phyloP scores from a whole-genome alignment of 2,797 vertebrate genomes.

The Ctenopoma kingsleyae region DNA sequence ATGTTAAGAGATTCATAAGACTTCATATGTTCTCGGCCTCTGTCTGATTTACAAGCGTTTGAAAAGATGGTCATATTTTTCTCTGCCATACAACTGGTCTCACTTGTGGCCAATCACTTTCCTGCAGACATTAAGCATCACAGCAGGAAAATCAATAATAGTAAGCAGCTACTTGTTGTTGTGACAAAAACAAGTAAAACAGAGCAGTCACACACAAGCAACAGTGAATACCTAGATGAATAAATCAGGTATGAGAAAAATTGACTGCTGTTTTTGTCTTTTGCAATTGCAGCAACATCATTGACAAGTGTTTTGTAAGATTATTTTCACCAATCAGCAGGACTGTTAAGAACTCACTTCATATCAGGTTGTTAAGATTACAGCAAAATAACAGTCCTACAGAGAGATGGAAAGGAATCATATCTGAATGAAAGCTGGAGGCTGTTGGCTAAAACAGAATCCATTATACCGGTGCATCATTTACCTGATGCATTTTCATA shows the following conservation, averaged over 20 bases:
- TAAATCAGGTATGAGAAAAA: slow-evolving; percentile 16
- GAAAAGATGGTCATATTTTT: slow-evolving; percentile 24
- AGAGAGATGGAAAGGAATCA: slow-evolving; percentile 29
- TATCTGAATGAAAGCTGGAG: slow-evolving; percentile 16
- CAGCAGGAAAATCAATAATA: slow-evolving; percentile 20
- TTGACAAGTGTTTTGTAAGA: slow-evolving; percentile 15
- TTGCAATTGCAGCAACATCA: slow-evolving; percentile 13
- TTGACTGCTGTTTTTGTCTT: slow-evolving; percentile 20
- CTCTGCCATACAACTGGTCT: slow-evolving; percentile 1
- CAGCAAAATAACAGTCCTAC: slow-evolving; percentile 10
- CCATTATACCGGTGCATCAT: slow-evolving; percentile 21
- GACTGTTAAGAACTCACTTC: slow-evolving; percentile 5
- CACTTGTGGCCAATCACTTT: slow-evolving; percentile 22
- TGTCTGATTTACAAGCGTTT: background rate
- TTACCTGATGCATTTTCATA: slow-evolving; percentile 33
- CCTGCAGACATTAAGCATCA: slow-evolving; percentile 6
- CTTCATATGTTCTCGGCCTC: background rate
- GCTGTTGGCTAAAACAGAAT: slow-evolving; percentile 11
- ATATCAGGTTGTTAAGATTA: slow-evolving; percentile 3
- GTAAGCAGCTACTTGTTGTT: background rate
- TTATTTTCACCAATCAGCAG: slow-evolving; percentile 25
- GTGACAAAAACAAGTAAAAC: slow-evolving; percentile 16
- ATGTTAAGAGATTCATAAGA: background rate
- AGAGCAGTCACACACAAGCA: slow-evolving; percentile 29
- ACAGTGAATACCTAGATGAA: slow-evolving; percentile 12